Evolutionary conservation across 92 coral and sea anemone species (phyloP), one percentile per base, ranked within the genome.

Genomic region (Porites divaricata): DNA sequence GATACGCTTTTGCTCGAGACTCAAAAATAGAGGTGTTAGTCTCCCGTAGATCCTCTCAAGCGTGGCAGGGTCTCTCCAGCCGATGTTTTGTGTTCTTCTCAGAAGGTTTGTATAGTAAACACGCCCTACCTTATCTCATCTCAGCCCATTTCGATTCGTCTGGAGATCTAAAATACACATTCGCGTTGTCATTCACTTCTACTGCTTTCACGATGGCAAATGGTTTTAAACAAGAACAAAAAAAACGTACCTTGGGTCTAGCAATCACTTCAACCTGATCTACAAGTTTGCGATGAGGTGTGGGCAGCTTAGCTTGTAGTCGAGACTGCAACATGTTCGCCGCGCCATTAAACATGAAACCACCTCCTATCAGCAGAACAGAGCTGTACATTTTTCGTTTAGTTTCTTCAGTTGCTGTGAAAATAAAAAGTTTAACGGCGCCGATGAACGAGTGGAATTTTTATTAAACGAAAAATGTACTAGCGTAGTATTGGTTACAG

Each of bases 191-290:
- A 35, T 35, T 35, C 45, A 35, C 45, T 35, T 35, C 45, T 35
- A 35, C 45, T 35, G 45, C 45, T 35, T 35, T 35, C 45, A 35
- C 45, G 45, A 4, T 35, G 45, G 45, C 17, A 54, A 15, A 11
- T 54, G 1, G 12, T 54, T 11, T 11, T 71, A 13, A 71, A 71
- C 23, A 26, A 17, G 26, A 54, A 2, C 12, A 11, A 54, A 54
- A 11, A 54, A 54, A 49, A 24, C 88, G 23, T 76, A 96, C 99
- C 95, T 95, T 95, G 20, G 98, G 98, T 84, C 93, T 97, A 15
- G 98, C 95, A 41, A 94, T 95, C 76, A 97, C 97, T 67, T 94
- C 98, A 12, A 94, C 98, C 85, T 94, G 98, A 61, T 97, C 99
- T 62, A 97, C 87, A 25, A 92, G 85, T 69, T 97, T 95, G 59